Base-by-base conservation (phyloP, 2,888 invertebrate genomes). In the Ochlodes sylvanus region DNA sequence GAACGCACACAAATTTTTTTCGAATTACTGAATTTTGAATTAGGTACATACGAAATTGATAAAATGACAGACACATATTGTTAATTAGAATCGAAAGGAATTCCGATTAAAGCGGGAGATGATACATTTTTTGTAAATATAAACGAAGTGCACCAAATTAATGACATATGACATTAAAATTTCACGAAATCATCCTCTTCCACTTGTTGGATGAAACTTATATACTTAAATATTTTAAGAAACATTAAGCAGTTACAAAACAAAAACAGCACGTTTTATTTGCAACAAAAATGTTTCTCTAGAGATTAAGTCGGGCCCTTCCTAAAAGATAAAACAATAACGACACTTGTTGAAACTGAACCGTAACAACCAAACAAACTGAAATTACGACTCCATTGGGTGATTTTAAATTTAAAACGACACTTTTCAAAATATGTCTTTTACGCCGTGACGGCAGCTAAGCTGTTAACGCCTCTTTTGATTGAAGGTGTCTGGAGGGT, bases 331-430 rank as follows among this genome's bases (percentile, higher is more conserved):
- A 50, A 50, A 41, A 58, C 32, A 17, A 42, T 58, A 58, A 58
- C 57, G 42, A 58, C 57, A 41, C 42, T 58, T 58, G 57, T 58
- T 44, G 60, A n/a, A 60, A 60, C n/a, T 44, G 27, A 44, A 47
- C n/a, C 60, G n/a, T 44, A 50, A 50, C 50, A 17, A 50, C 50
- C 19, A 60, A 27, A 58, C 56, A 38, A 56, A 56, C 34, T 34
- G 38, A 56, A 15, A 17, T n/a, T 34, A 56, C n/a, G 15, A 17
- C 17, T 15, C 56, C 56, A 12, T 34, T 32, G 56, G 56, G 56
- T 34, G 56, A 17, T 17, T 15, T 56, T 56, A 2, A 12, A 56
- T 50, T 50, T 50, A 50, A 50, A 50, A 19, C 12, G 10, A 50
- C 50, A 19, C 12, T 12, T 19, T 50, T 50, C 47, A 19, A 50